Percentiles rank a stretch among this genome's conserved stretches.
Evolutionary conservation across 2,888 invertebrate genomes (phyloP).

Genomic region (Drosophila imparisetae): DNA sequence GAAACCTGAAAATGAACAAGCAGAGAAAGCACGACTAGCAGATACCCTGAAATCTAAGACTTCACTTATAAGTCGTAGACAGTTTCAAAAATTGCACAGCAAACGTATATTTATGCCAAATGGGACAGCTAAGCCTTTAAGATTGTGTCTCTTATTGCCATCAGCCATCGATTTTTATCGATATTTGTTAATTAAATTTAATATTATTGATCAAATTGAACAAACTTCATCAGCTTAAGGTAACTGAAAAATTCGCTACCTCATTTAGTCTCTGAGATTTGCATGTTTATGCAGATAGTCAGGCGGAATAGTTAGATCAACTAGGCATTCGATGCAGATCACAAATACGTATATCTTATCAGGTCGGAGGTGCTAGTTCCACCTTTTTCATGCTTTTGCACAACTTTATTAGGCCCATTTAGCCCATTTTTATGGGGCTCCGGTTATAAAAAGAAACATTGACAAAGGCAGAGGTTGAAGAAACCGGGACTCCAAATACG

Average conservation of each 20-base stretch:
- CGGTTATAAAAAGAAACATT: neutral
- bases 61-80: neutral
- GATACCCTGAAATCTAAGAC: neutral
- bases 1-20: conserved; percentile 1
- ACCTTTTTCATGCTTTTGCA: neutral
- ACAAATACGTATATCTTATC: neutral
- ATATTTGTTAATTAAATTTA: neutral
- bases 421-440: neutral
- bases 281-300: neutral
- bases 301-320: neutral
- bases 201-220: neutral
- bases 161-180: neutral
- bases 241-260: neutral
- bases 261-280: neutral
- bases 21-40: neutral
- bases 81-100: neutral
- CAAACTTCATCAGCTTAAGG: neutral
- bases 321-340: neutral
- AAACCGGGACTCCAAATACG: neutral
- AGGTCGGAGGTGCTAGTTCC: neutral
- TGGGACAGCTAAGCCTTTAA: neutral
- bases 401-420: neutral
- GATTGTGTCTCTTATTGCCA: neutral
- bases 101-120: neutral
- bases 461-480: conserved; percentile 13